Base-by-base conservation (phyloP, 2,888 invertebrate genomes). In the Pollenia griseotomentosa region DNA sequence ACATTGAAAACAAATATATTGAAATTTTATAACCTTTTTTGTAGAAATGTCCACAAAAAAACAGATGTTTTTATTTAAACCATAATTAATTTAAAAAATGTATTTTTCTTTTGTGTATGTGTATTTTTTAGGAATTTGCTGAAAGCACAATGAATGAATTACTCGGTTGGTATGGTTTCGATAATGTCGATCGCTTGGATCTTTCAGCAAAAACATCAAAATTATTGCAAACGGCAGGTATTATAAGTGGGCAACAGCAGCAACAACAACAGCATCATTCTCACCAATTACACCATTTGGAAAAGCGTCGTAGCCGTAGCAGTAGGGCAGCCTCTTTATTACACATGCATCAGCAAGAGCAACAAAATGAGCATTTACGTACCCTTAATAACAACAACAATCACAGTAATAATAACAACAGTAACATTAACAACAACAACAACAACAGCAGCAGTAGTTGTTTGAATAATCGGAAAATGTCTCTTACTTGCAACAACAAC, bases 111-210 rank as follows among this genome's bases (percentile, higher is more conserved):
- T 73, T 74, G 2, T 73, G 33, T 71, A 12, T 71, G 14, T 80
- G 4, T 83, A 87, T 61, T 23, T 95, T 95, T 5, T 94, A 98
- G 98, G 97, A 97, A 93, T 98, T 97, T 93, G 98, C 98, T 7
- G 97, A 97, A 93, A 97, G 96, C 70, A 97, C 98, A 1, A 98
- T 98, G 97, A 98, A 97, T 92, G 98, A 98, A 93, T 94, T 98
- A 86, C 94, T 98, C 40, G 97, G 98, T 61, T 97, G 97, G 97
- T 98, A 98, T 94, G 98, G 98, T 2, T 98, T 98, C 92, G 96
- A 96, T 86, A 95, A 95, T 89, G 94, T 95, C 75, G 96, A 96
- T 93, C 94, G 96, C 48, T 93, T 95, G 85, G 92, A 90, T 90
- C 94, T 91, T 40, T 91, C 93, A 51, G 90, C 93, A 44, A 93